Percentiles rank a stretch among this genome's conserved stretches.
Conservation (phyloP, 2,797 vertebrate species). For the Loriculus beryllinus region DNA sequence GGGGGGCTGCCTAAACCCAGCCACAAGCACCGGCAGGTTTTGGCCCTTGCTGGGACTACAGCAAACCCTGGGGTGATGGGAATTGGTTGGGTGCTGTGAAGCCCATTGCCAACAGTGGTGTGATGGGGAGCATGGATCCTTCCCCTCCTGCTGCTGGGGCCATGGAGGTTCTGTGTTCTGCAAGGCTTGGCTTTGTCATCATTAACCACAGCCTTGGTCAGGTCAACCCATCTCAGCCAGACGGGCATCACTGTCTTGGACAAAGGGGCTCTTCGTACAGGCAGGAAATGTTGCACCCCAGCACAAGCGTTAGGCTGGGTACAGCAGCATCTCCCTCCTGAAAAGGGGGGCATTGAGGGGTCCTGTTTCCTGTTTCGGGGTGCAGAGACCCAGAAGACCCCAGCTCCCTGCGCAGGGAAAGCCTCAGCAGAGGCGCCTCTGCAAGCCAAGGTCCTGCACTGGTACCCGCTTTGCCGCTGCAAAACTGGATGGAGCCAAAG, state of each 20-base stretch:
- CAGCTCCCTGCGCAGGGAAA: background rate
- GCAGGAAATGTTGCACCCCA: background rate
- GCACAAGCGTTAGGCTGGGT: background rate
- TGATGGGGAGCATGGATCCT: accelerated
- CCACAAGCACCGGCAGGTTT: background rate
- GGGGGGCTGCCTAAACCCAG: background rate
- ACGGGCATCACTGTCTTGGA: accelerated
- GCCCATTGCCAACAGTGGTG: background rate
- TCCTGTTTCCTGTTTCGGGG: background rate
- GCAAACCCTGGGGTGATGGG: background rate
- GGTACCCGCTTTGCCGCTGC: too few species aligned
- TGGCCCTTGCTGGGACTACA: background rate
- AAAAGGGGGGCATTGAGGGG: background rate
- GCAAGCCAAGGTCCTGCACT: background rate
- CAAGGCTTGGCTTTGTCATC: background rate
- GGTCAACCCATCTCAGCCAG: accelerated
- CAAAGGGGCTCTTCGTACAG: accelerated
- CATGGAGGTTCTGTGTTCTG: background rate
- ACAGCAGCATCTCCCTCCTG: background rate
- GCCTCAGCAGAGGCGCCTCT: accelerated
- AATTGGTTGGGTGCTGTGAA: background rate
- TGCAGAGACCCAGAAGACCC: background rate
- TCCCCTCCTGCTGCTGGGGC: background rate
- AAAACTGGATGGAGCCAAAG: background rate
- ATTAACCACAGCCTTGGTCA: background rate